These are phyloP conservation scores for Otus sunia DNA, from an alignment of 2,113 vertebrate species.

Conservation along the genomic window DNA sequence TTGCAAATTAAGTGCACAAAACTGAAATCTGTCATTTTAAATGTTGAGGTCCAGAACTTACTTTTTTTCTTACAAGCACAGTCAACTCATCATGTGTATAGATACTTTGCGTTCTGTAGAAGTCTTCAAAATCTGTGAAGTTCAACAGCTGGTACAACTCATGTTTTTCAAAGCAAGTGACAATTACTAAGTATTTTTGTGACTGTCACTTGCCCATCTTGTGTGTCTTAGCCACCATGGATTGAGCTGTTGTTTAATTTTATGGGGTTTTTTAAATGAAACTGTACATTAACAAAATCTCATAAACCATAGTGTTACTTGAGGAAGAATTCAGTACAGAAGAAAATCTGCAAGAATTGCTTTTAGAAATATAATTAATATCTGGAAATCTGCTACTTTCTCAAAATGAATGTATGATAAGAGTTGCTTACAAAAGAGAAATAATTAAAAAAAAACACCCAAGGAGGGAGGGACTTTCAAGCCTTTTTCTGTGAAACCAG, in stretches of 20 bases:
- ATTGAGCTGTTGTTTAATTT: not conserved
- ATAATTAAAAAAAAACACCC: not conserved
- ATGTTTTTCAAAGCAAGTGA: not conserved
- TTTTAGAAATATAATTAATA: not conserved
- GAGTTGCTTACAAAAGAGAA: not conserved
- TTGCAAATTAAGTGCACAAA: not conserved
- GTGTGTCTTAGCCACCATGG: not conserved
- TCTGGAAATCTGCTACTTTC: not conserved
- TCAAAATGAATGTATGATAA: not conserved
- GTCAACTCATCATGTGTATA: not conserved
- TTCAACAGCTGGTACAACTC: not conserved
- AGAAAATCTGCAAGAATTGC: not conserved
- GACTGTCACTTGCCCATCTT: not conserved
- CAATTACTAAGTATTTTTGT: not conserved
- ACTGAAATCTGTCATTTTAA: not conserved
- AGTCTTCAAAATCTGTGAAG: not conserved
- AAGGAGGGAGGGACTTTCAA: not conserved
- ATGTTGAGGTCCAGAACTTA: not conserved
- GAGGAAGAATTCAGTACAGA: not conserved
- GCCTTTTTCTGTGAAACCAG: not conserved
- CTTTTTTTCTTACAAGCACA: not conserved
- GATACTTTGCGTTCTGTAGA: not conserved
- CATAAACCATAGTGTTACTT: not conserved
- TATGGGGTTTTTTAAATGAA: no score
- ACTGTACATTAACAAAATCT: not conserved